phyloP scores from a whole-genome alignment of 2,888 invertebrate species.

The Ariolimax columbianus region DNA sequence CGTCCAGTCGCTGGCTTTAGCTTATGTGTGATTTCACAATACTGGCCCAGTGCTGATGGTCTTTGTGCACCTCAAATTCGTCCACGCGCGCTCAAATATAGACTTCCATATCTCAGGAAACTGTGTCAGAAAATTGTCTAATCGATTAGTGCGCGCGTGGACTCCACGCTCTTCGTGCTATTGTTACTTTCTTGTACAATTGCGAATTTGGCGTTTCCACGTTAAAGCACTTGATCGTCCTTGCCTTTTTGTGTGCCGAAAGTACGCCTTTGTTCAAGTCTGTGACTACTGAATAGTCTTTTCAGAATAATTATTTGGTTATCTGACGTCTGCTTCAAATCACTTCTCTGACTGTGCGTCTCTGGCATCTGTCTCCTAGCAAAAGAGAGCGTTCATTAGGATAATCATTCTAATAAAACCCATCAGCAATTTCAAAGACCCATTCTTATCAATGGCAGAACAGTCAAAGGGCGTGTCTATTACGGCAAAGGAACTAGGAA shows the following conservation, averaged over 20 bases:
- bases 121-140: background rate
- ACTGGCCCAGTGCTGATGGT: background rate
- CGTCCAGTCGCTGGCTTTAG: background rate
- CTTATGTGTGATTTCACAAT: background rate
- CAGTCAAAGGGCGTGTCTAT: too few relatives aligned
- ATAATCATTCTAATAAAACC: background rate
- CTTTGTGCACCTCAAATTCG: conserved; percentile 2
- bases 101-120: background rate
- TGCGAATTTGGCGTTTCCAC: background rate
- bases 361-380: background rate
- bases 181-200: background rate
- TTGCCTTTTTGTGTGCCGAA: background rate
- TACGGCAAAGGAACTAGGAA: too few relatives aligned
- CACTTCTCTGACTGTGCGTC: background rate
- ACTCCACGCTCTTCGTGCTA: background rate
- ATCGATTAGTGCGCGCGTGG: conserved; percentile 13
- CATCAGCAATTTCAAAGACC: background rate
- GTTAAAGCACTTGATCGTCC: background rate
- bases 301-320: background rate
- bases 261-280: conserved; percentile 1
- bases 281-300: background rate
- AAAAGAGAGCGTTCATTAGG: background rate
- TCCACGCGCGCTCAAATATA: background rate
- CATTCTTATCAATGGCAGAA: too few relatives aligned
- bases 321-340: background rate